Conservation (phyloP, 2,113 vertebrate genomes). For the Dissostichus mawsoni region DNA sequence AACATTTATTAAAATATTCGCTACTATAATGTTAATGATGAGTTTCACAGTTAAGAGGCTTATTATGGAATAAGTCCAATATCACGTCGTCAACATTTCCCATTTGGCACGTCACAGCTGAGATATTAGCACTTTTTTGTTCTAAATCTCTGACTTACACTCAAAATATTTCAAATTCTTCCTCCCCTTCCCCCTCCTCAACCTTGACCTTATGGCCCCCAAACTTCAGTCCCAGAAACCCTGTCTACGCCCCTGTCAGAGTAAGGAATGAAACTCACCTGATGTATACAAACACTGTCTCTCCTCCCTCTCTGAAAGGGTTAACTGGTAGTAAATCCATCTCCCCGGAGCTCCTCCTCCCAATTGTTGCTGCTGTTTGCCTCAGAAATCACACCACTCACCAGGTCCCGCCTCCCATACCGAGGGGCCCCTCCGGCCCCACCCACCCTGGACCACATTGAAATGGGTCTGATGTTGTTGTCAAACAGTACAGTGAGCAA, state of each 20-base stretch:
- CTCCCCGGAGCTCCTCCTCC: slow-evolving; percentile 62
- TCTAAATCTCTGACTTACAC: no score
- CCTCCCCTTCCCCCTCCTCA: no score
- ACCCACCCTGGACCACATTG: slow-evolving; percentile 77
- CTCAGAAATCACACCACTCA: slow-evolving; percentile 84
- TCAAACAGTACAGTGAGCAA: slow-evolving; percentile 63
- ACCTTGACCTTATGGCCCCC: no score
- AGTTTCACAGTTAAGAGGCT: no score
- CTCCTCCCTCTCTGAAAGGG: slow-evolving; percentile 43
- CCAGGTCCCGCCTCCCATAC: slow-evolving; percentile 42
- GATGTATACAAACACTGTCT: background rate
- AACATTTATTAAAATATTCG: no score
- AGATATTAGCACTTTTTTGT: no score
- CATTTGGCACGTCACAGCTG: no score
- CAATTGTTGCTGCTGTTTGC: slow-evolving; percentile 55
- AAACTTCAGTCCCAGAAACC: no score
- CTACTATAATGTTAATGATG: no score
- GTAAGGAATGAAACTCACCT: background rate
- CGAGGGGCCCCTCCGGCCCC: slow-evolving; percentile 54
- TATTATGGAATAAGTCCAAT: no score
- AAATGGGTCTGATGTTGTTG: slow-evolving; percentile 78
- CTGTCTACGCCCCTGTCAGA: background rate
- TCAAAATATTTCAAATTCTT: no score
- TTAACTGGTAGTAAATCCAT: slow-evolving; percentile 64
- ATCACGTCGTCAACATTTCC: no score